A percentile compares a stretch with the other conserved stretches of the same genome.
phyloP scores from a whole-genome alignment of 2,888 invertebrate genomes.

The Mythimna ferrago region DNA sequence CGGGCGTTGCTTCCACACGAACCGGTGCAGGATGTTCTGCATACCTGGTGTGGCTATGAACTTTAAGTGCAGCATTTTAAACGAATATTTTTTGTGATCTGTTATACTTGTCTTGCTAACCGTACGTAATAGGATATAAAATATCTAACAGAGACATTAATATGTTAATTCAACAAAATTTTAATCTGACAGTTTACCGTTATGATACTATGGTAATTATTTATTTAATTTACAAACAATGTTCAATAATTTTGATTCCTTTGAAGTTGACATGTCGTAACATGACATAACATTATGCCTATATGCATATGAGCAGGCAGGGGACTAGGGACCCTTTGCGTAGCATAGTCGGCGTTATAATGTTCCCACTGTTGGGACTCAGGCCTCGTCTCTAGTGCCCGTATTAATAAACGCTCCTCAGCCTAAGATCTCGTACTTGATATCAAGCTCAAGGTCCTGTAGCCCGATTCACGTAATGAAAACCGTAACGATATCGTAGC shows the following conservation, averaged over 20 bases:
- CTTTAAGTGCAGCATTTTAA: not conserved
- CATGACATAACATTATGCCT: not conserved
- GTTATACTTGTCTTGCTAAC: conserved; percentile 37
- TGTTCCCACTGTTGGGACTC: no score
- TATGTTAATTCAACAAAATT: conserved; percentile 54
- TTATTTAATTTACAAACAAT: conserved; percentile 51
- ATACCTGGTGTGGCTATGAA: no score
- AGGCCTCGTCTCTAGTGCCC: no score
- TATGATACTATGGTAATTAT: conserved; percentile 51
- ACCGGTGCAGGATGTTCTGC: no score
- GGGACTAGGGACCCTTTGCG: no score
- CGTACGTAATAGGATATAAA: conserved; percentile 59
- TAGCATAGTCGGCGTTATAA: no score
- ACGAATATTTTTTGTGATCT: not conserved
- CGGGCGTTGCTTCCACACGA: no score
- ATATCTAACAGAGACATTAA: conserved; percentile 53
- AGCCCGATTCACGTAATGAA: no score
- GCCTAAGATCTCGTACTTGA: no score
- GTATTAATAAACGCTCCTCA: no score
- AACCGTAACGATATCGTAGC: no score
- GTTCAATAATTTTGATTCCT: conserved; percentile 27
- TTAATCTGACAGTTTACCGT: conserved; percentile 58
- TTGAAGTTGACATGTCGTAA: not conserved
- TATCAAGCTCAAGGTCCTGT: no score
- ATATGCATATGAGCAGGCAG: rapidly evolving